Evolutionary conservation across 1,140 invertebrate genomes (phyloP), one percentile per base, ranked within the genome.

Genomic region (Brachionus sp.): DNA sequence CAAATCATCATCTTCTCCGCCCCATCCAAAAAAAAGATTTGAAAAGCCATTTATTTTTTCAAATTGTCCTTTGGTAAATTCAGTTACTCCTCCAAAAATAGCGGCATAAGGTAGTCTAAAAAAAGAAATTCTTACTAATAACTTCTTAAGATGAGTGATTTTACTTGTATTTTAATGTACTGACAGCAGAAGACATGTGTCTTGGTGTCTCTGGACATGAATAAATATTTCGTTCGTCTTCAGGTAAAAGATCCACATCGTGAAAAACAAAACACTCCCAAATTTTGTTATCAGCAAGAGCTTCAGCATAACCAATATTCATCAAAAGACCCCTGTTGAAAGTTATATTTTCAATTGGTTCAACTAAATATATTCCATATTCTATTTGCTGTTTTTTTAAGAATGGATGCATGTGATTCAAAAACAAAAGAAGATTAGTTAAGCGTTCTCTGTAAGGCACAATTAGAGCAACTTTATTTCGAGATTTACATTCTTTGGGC

Each of bases 301-400:
- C 93, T 89, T 97, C 95, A 57, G 92, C 91, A 88, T 93, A 97
- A 6, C 95, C 96, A n/a, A 97, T 93, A 89, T 98, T 98, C 77
- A 80, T 80, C 13, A 80, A 44, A 16, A 80, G 82, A 1, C 94
- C 96, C 75, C 95, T 91, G 88, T 98, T 98, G 87, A 98, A 98
- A 25, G 91, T 90, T 10, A 91, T 91, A 35, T 90, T 90, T 77
- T 92, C 93, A 89, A 89, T 23, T 87, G 86, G 88, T 84, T 88
- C 88, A 39, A 88, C 83, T 1, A 89, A 84, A 84, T 88, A 88
- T 62, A 89, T 86, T 70, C 84, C 83, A 80, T 88, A 89, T 12
- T 87, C 84, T 12, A 88, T 84, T 46, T 85, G 84, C 84, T 89
- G 88, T 35, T 70, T 86, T 73, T 84, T 57, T 13, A 89, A 84